Evolutionary conservation across 2,888 invertebrate genomes (phyloP).

Genomic region (Caenorhabditis panamensis): DNA sequence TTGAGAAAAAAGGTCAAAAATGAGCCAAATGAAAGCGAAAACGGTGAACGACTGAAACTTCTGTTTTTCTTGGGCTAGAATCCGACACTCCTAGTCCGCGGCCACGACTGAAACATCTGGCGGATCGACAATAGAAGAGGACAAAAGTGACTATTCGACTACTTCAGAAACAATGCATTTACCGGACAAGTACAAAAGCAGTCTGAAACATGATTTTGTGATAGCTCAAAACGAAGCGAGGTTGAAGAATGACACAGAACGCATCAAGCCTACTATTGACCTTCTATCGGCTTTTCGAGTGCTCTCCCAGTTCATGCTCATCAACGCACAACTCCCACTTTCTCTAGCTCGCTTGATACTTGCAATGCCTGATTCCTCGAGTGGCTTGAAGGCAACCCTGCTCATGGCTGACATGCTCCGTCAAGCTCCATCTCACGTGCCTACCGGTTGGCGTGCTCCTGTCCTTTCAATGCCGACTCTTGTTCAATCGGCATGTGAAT

Average conservation of each 20-base stretch:
- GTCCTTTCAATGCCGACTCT: constrained; percentile 73
- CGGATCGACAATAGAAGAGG: no score
- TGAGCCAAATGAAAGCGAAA: no score
- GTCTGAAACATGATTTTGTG: constrained; percentile 77
- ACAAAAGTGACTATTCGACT: no score
- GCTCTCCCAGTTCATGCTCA: constrained; percentile 73
- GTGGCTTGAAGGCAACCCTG: constrained; percentile 76
- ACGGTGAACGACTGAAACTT: no score
- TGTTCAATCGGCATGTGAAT: constrained; percentile 71
- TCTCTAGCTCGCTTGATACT: constrained; percentile 75
- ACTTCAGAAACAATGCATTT: constrained; percentile 65
- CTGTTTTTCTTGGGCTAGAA: no score
- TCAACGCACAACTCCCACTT: constrained; percentile 75
- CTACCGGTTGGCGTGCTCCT: constrained; percentile 71
- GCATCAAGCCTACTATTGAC: constrained; percentile 63
- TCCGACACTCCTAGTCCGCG: no score
- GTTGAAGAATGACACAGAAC: constrained; percentile 62
- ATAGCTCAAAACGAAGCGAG: constrained; percentile 70
- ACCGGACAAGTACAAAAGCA: constrained; percentile 62
- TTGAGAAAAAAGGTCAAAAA: no score
- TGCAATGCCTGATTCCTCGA: constrained; percentile 73
- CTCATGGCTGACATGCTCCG: constrained; percentile 76
- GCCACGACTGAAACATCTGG: no score
- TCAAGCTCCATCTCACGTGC: constrained; percentile 73
- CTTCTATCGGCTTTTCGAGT: constrained; percentile 74